These are phyloP conservation scores for Phthorimaea operculella DNA, from an alignment of 1,140 invertebrate species.

Conservation along the genomic window DNA sequence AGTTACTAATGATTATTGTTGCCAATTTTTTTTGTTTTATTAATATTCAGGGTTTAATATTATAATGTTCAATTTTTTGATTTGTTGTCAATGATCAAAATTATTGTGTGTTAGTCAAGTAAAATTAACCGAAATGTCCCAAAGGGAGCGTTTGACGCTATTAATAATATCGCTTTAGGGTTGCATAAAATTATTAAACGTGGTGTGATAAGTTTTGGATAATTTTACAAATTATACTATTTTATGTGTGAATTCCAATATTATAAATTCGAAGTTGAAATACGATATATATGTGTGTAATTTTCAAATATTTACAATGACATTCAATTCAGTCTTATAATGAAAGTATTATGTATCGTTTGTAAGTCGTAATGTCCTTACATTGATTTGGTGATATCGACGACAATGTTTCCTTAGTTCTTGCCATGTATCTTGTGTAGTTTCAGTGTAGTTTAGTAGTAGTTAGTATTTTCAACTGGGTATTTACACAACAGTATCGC, in stretches of 20 bases:
- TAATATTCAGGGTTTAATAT: slow-evolving; percentile 65
- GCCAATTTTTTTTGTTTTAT: slow-evolving; percentile 62
- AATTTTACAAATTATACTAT: slow-evolving; percentile 68
- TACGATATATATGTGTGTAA: slow-evolving; percentile 41
- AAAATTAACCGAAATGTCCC: slow-evolving; percentile 63
- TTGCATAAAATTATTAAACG: slow-evolving; percentile 65
- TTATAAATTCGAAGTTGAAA: slow-evolving; percentile 53
- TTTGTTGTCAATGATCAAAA: slow-evolving; percentile 67
- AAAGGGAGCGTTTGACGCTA: slow-evolving; percentile 66
- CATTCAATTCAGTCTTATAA: slow-evolving; percentile 37
- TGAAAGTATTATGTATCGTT: slow-evolving; percentile 43
- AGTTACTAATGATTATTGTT: slow-evolving; percentile 59
- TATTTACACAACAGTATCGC: slow-evolving; percentile 56
- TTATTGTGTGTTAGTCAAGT: slow-evolving; percentile 65
- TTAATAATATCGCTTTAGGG: slow-evolving; percentile 64
- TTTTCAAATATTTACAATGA: slow-evolving; percentile 42
- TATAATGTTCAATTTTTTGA: slow-evolving; percentile 58
- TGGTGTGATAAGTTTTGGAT: slow-evolving; percentile 68
- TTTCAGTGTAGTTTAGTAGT: slow-evolving; percentile 58
- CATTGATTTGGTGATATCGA: slow-evolving; percentile 47
- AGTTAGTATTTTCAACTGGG: slow-evolving; percentile 58
- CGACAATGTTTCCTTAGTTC: slow-evolving; percentile 61
- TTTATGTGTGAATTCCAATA: slow-evolving; percentile 65
- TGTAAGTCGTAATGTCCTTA: slow-evolving; percentile 16
- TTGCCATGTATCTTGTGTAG: slow-evolving; percentile 65